A percentile compares a stretch with the other conserved stretches of the same genome.
These are phyloP conservation scores for Ardeotis arabs DNA, from an alignment of 2,113 vertebrate species.

Conservation along the genomic window DNA sequence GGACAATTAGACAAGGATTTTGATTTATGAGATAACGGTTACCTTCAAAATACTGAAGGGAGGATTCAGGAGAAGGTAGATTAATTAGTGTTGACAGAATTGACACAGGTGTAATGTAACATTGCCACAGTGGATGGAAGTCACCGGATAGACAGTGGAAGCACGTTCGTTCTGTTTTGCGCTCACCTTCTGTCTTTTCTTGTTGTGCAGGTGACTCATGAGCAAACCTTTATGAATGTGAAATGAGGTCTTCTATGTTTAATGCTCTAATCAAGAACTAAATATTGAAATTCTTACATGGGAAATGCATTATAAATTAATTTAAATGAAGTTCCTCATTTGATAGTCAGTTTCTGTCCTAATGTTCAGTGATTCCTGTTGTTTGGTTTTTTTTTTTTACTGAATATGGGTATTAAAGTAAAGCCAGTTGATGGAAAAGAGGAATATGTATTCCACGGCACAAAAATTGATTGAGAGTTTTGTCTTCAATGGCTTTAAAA, in stretches of 20 bases:
- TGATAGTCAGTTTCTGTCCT: neutral
- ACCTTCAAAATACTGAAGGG: neutral
- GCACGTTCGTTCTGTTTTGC: neutral
- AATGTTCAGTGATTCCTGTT: neutral
- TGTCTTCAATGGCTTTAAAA: slow-evolving; percentile 25
- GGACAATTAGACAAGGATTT: neutral
- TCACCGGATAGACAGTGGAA: neutral
- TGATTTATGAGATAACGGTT: neutral
- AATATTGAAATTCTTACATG: neutral
- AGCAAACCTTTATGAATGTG: neutral
- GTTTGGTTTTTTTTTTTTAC: neutral
- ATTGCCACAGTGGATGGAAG: neutral
- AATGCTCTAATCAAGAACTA: neutral
- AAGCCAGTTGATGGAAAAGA: neutral
- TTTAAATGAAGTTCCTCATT: neutral
- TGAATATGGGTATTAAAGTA: neutral
- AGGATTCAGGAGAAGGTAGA: slow-evolving; percentile 9
- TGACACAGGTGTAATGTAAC: neutral
- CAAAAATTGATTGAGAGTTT: neutral
- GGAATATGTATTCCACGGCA: neutral
- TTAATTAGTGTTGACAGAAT: slow-evolving; percentile 20
- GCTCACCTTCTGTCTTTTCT: neutral
- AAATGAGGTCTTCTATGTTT: neutral
- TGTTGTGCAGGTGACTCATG: neutral
- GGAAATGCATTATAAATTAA: neutral